Evolutionary conservation across 2,888 invertebrate genomes (phyloP).

Genomic region (Chymomyza fuscimana): DNA sequence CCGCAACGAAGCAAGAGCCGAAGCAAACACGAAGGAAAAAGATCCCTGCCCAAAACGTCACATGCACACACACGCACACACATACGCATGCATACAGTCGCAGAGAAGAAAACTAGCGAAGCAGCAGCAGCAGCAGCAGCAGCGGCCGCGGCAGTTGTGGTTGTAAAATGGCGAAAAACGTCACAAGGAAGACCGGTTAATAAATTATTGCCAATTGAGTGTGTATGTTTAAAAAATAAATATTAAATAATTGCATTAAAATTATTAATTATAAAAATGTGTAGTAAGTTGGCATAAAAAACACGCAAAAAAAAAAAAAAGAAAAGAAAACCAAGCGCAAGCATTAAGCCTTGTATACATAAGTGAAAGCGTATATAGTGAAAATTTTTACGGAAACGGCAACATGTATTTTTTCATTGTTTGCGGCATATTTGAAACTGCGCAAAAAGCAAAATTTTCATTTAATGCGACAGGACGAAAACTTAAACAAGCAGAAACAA

Average conservation of each 20-base stretch:
- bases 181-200: conserved; percentile 77
- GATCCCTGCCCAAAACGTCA: conserved; percentile 62
- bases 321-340: neutral
- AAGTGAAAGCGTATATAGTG: conserved; percentile 43
- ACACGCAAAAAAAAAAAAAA: conserved; percentile 13
- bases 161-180: conserved; percentile 74
- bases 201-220: conserved; percentile 74
- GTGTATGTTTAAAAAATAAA: conserved; percentile 49
- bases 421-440: conserved; percentile 66
- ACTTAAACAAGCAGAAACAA: neutral
- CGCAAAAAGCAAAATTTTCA: conserved; percentile 52
- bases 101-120: conserved; percentile 40
- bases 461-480: neutral
- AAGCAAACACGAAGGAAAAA: conserved; percentile 50
- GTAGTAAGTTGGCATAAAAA: conserved; percentile 22
- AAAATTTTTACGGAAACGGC: conserved; percentile 51
- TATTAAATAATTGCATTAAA: conserved; percentile 37
- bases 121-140: conserved; percentile 49
- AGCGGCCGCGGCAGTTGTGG: conserved; percentile 56
- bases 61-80: conserved; percentile 19
- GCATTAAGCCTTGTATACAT: conserved; percentile 18
- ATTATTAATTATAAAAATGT: conserved; percentile 18
- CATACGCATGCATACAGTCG: conserved; percentile 23
- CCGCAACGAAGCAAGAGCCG: conserved; percentile 37
- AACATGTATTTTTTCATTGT: conserved; percentile 39